Conservation (phyloP, 1,140 invertebrate species). For the Drosophila sp. region DNA sequence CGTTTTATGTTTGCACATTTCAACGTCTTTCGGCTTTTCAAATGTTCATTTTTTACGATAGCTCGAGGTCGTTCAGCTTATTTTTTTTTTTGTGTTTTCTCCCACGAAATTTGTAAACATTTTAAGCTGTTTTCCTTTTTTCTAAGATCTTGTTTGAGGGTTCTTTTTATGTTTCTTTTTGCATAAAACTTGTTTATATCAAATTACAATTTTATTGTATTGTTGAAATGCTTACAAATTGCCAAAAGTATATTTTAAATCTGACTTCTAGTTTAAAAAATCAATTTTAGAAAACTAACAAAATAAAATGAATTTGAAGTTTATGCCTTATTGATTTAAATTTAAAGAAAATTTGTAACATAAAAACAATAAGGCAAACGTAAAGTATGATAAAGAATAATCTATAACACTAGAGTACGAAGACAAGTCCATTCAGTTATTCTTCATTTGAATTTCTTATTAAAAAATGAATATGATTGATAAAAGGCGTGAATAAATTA, state of each 20-base stretch:
- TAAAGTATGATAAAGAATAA: no score
- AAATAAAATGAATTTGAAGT: neutral
- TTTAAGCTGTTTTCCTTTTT: slow-evolving; percentile 55
- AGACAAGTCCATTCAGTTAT: no score
- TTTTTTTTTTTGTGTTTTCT: slow-evolving; percentile 2
- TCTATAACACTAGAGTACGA: no score
- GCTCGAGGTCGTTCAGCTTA: slow-evolving; percentile 61
- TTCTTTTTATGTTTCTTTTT: slow-evolving; percentile 32
- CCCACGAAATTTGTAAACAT: slow-evolving; percentile 69
- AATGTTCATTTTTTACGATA: slow-evolving; percentile 76
- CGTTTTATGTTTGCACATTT: slow-evolving; percentile 80
- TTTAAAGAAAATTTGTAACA: neutral
- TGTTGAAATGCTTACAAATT: slow-evolving; percentile 50
- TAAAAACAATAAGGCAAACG: neutral
- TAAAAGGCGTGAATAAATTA: no score
- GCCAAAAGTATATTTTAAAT: slow-evolving; percentile 58
- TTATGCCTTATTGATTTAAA: slow-evolving; percentile 7
- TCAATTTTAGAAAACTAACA: slow-evolving; percentile 3
- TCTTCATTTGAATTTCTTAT: no score
- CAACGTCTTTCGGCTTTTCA: slow-evolving; percentile 72
- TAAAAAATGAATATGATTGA: no score
- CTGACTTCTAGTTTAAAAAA: slow-evolving; percentile 46
- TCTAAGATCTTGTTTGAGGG: neutral
- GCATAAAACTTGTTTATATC: slow-evolving; percentile 72
- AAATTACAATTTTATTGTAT: slow-evolving; percentile 76